Conservation (phyloP, 2,113 vertebrate genomes). For the western clawed frog (Xenopus tropicalis) region UCB_Xtro_10.0 CM004445.2:105569501-105570000, state of each 20-base stretch:
- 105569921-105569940: no score
- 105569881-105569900: no score
- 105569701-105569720: background rate
- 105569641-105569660: background rate
- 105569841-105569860: background rate
- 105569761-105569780: constrained; percentile 26
- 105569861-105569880: no score
- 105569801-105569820: constrained; percentile 3
- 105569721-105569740: background rate
- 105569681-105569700: constrained; percentile 1
- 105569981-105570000: no score
- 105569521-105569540: background rate
- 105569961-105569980: no score
- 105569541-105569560: background rate
- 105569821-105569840: background rate
- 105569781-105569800: constrained; percentile 8
- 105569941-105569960: no score
- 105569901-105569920: no score
- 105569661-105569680: background rate
- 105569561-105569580: background rate
- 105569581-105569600: background rate
- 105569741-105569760: constrained; percentile 2
- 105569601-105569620: background rate
- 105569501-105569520: background rate
- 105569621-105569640: background rate